A percentile compares a stretch with the other conserved stretches of the same genome.
Evolutionary conservation across 1,140 invertebrate genomes (phyloP).

Genomic region (Zophobas atratus): DNA sequence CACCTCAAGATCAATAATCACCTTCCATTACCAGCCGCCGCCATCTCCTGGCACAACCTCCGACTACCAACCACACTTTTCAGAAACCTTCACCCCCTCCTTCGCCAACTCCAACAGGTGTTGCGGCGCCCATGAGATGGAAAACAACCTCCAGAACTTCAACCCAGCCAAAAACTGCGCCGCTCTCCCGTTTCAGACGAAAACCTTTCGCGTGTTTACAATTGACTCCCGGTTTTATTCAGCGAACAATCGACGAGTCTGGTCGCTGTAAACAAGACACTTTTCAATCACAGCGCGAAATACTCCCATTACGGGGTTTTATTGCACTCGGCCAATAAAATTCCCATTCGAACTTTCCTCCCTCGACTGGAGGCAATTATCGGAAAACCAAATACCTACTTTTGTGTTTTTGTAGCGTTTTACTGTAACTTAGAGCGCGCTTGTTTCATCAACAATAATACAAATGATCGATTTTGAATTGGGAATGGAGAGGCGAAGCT

Average conservation of each 20-base stretch:
- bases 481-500: neutral
- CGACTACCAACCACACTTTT: too few species aligned
- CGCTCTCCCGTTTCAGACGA: too few species aligned
- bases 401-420: neutral
- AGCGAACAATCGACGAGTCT: neutral
- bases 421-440: neutral
- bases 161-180: too few species aligned
- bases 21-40: too few species aligned
- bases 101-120: too few species aligned
- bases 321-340: slow-evolving; percentile 13
- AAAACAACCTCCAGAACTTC: too few species aligned
- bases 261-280: slow-evolving; percentile 5
- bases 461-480: neutral
- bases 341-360: neutral
- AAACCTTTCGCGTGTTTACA: too few species aligned
- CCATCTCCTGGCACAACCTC: too few species aligned
- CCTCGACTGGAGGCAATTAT: slow-evolving; percentile 14
- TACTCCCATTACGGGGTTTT: slow-evolving; percentile 11
- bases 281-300: slow-evolving; percentile 6
- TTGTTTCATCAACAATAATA: neutral
- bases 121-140: too few species aligned
- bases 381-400: slow-evolving; percentile 4
- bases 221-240: too few species aligned
- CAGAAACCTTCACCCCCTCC: too few species aligned
- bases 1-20: too few species aligned